phyloP scores from a whole-genome alignment of 2,113 vertebrate species.

The Dendropsophus ebraccatus region DNA sequence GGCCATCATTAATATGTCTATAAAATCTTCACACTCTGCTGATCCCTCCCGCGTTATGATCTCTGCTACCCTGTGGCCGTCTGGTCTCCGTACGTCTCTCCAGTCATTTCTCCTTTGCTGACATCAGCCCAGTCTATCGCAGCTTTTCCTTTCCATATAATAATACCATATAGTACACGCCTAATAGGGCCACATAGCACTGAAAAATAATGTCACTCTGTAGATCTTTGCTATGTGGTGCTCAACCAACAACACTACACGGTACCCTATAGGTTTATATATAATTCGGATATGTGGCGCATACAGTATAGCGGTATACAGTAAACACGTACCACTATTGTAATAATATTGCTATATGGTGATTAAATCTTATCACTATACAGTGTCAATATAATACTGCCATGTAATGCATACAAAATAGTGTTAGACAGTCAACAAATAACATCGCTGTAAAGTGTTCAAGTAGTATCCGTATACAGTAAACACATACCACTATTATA shows the following conservation, averaged over 20 bases:
- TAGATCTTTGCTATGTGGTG: neutral
- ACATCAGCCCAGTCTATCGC: too few relatives aligned
- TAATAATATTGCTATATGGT: neutral
- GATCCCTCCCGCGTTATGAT: neutral
- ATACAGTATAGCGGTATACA: too few relatives aligned
- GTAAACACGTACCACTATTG: too few relatives aligned
- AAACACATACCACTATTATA: too few relatives aligned
- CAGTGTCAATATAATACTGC: too few relatives aligned
- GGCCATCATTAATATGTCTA: constrained; percentile 10
- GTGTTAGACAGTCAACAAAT: neutral
- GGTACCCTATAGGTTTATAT: too few relatives aligned
- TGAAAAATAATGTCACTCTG: neutral
- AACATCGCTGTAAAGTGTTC: neutral
- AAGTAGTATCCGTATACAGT: too few relatives aligned
- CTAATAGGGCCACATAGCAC: neutral
- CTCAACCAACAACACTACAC: neutral
- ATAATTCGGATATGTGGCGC: too few relatives aligned
- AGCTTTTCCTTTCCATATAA: neutral
- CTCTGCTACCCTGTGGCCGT: neutral
- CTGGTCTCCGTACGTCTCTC: neutral
- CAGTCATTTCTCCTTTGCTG: neutral
- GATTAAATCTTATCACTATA: neutral
- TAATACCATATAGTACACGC: neutral
- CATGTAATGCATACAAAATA: too few relatives aligned
- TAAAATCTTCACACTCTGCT: constrained; percentile 20